Conservation (phyloP, 2,113 vertebrate species). For the Pituophis catenifer region DNA sequence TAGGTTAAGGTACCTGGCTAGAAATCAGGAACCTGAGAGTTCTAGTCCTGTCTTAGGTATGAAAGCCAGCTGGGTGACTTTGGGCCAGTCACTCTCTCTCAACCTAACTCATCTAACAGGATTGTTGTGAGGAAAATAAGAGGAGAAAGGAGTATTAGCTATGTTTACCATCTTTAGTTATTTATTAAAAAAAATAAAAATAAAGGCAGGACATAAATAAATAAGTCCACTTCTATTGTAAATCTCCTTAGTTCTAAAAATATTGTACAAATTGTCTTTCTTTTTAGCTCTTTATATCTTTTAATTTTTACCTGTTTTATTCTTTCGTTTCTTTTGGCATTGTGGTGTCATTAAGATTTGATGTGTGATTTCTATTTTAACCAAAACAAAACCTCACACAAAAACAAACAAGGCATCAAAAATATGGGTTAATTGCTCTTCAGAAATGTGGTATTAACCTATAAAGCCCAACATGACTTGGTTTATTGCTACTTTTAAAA, state of each 20-base stretch:
- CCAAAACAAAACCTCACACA: neutral
- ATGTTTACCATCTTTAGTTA: neutral
- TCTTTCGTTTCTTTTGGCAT: neutral
- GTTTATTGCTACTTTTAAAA: neutral
- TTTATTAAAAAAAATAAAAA: neutral
- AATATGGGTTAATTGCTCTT: neutral
- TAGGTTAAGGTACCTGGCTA: neutral
- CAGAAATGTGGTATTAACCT: neutral
- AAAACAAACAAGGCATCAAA: neutral
- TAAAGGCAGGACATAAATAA: neutral
- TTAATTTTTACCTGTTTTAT: neutral
- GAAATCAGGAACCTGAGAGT: neutral
- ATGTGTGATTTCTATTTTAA: neutral
- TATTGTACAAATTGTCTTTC: neutral
- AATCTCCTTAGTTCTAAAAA: neutral
- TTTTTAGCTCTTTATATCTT: neutral
- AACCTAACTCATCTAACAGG: neutral
- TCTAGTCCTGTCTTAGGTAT: neutral
- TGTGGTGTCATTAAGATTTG: neutral
- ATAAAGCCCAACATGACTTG: neutral
- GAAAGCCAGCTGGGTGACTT: no score
- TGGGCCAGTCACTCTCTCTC: neutral
- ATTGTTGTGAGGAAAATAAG: neutral
- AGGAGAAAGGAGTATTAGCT: neutral
- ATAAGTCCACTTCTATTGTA: neutral